Evolutionary conservation across 2,113 vertebrate genomes (phyloP).

Genomic region (Theristicus caerulescens): DNA sequence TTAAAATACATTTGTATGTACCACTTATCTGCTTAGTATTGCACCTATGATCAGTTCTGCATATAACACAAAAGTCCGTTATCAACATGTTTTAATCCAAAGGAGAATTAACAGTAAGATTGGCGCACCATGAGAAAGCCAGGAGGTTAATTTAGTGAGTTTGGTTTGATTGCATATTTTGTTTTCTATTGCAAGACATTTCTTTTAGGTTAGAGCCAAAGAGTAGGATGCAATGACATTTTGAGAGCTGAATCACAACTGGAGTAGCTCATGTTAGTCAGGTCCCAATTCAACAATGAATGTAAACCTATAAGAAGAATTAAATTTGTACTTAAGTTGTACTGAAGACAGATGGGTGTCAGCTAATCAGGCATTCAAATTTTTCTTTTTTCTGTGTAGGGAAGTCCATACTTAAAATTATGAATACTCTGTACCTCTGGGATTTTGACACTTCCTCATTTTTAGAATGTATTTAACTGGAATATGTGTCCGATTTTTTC

Average conservation of each 20-base stretch:
- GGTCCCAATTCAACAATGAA: neutral
- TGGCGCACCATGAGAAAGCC: fast-evolving
- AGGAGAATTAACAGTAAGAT: neutral
- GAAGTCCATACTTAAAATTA: neutral
- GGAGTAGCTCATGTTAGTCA: neutral
- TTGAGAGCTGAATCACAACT: neutral
- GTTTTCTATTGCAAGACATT: neutral
- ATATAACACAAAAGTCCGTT: neutral
- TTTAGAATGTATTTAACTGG: neutral
- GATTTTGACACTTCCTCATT: neutral
- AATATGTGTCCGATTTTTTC: neutral
- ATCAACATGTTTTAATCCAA: neutral
- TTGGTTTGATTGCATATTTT: neutral
- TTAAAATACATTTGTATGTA: neutral
- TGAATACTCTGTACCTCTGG: neutral
- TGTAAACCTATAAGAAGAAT: neutral
- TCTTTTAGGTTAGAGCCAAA: neutral
- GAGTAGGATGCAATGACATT: neutral
- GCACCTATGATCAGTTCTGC: neutral
- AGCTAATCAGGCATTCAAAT: neutral
- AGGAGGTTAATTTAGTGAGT: neutral
- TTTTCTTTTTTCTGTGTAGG: neutral
- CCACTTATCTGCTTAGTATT: neutral
- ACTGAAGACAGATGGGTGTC: neutral
- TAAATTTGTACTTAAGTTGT: neutral